Evolutionary conservation across 2,113 vertebrate species (phyloP).

Genomic region (Hippocampus barbouri): DNA sequence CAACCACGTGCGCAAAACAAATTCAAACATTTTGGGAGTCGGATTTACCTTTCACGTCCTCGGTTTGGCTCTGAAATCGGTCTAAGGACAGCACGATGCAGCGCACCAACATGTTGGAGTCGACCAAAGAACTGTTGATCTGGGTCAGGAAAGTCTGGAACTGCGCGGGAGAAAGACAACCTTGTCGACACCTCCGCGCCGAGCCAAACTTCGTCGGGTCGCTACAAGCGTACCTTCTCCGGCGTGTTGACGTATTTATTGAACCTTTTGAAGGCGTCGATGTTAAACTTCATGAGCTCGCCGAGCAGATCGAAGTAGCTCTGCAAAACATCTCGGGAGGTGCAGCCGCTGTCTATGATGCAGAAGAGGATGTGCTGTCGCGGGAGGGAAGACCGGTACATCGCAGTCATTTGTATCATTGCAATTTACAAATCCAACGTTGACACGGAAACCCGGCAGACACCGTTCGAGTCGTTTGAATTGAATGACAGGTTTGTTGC

Average conservation of each 20-base stretch:
- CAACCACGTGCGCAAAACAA: background rate
- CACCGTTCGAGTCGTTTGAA: no score
- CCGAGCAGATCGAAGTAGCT: slow-evolving; percentile 98
- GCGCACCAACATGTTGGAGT: slow-evolving; percentile 97
- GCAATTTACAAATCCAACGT: no score
- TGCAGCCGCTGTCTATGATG: slow-evolving; percentile 97
- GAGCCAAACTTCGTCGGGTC: no score
- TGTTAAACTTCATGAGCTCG: slow-evolving; percentile 99
- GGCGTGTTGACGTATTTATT: slow-evolving; percentile 98
- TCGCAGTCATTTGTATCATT: background rate
- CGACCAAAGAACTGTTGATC: slow-evolving; percentile 96
- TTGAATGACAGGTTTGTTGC: no score
- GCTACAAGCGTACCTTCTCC: slow-evolving; percentile 80
- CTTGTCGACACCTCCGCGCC: background rate
- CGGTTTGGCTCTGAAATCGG: slow-evolving; percentile 87
- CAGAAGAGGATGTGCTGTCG: slow-evolving; percentile 95
- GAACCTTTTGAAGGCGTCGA: slow-evolving; percentile 96
- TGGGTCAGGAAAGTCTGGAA: slow-evolving; percentile 96
- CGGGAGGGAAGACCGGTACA: background rate
- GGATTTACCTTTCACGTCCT: slow-evolving; percentile 71
- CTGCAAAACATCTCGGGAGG: slow-evolving; percentile 93
- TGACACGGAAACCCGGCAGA: no score
- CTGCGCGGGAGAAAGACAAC: slow-evolving; percentile 54
- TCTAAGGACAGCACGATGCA: slow-evolving; percentile 95
- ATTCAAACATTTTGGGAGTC: background rate